Evolutionary conservation across 2,113 vertebrate genomes (phyloP).

Genomic region (Scortum barcoo): DNA sequence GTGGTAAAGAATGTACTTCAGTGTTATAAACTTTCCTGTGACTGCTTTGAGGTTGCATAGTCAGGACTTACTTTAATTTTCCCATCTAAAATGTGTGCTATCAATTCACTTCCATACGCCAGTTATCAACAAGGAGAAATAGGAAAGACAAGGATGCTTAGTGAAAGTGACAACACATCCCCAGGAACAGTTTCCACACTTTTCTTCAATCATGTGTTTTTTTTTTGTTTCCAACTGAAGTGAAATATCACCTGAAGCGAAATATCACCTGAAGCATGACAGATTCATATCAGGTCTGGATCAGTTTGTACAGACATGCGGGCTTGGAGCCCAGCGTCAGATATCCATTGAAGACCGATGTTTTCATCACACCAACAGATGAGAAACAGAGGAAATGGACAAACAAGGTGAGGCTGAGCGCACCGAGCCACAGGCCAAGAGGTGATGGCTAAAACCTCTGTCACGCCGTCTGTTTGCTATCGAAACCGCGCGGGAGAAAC

Average conservation of each 20-base stretch:
- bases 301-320: conserved; percentile 38
- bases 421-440: conserved; percentile 24
- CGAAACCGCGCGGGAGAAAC: conserved; percentile 49
- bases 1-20: background rate
- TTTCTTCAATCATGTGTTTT: background rate
- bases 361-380: conserved; percentile 59
- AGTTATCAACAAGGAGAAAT: background rate
- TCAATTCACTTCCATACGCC: background rate
- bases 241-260: conserved; percentile 32
- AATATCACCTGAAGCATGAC: conserved; percentile 36
- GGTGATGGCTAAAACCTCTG: conserved; percentile 71
- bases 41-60: background rate
- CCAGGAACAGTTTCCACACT: background rate
- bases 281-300: conserved; percentile 38
- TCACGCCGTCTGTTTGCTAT: conserved; percentile 62
- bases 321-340: conserved; percentile 27
- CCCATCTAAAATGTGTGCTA: background rate
- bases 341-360: conserved; percentile 22
- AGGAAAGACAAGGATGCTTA: background rate
- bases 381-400: conserved; percentile 65
- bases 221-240: background rate
- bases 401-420: conserved; percentile 63
- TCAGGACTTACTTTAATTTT: background rate
- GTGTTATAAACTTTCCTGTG: background rate
- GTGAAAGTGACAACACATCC: background rate